Evolutionary conservation across 2,888 invertebrate species (phyloP), one percentile per base, ranked within the genome.

Genomic region (Pediacus dermestoides): DNA sequence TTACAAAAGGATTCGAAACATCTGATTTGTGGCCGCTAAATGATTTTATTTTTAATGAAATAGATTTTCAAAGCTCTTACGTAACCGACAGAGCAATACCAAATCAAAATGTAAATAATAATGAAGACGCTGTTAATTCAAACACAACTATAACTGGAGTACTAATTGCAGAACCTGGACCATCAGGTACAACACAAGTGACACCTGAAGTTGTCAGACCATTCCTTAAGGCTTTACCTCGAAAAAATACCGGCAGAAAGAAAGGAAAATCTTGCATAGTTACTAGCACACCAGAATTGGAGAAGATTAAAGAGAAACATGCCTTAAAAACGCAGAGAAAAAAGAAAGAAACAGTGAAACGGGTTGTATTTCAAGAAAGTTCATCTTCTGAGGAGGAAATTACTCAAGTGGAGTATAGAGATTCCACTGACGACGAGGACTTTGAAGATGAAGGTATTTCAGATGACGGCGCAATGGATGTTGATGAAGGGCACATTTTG

Each of bases 1-100:
- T 26, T 26, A 26, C 27, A 7, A 26, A 26, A 9, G 27, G n/a
- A n/a, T 26, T 26, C 9, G 27, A 26, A 26, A 4, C 7, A 7
- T 7, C 27, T 7, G 10, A 6, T 8, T 8, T n/a, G 7, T 26
- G 27, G 7, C 27, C 27, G 10, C 10, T 26, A 7, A 26, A 9
- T 7, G 8, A 7, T 6, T 9, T 7, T 26, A 9, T 26, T 7
- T 26, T 26, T 26, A 8, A 6, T 9, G 27, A 26, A 7, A 9
- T 9, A 8, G 27, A 26, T 10, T 26, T 26, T 26, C 6, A 7
- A 6, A 8, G 8, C 27, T 7, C 27, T 6, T 26, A 7, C 10
- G 27, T 7, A 9, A n/a, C 27, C 6, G 27, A 26, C 10, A 26
- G 27, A 10, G 6, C 27, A 6, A n/a, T 8, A 8, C 10, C 27